A percentile compares a stretch with the other conserved stretches of the same genome.
Evolutionary conservation across 2,113 vertebrate genomes (phyloP).

Genomic region (Xiphophorus hellerii): DNA sequence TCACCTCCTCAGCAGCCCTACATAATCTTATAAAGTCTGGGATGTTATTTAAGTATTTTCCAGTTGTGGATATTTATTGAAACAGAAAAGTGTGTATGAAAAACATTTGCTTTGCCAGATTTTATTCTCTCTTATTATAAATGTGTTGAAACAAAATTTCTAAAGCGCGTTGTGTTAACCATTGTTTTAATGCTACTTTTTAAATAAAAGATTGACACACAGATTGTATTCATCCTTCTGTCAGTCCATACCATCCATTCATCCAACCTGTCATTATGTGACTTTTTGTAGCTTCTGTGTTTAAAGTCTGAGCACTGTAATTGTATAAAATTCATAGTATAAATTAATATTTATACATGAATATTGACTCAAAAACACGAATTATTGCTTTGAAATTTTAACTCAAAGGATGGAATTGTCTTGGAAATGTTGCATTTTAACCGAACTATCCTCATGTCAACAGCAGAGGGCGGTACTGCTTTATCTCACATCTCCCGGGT

Average conservation of each 20-base stretch:
- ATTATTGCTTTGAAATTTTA: neutral
- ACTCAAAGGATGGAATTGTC: neutral
- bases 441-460: conserved; percentile 19
- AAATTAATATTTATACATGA: neutral
- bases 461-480: conserved; percentile 47
- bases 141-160: neutral
- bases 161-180: neutral
- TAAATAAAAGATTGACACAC: neutral
- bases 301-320: too few relatives aligned
- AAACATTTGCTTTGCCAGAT: neutral
- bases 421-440: neutral
- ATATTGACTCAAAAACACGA: neutral
- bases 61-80: neutral
- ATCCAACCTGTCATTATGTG: neutral
- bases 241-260: neutral
- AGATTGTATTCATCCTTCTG: neutral
- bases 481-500: neutral
- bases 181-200: neutral
- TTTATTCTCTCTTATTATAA: neutral
- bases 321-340: too few relatives aligned
- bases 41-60: too few relatives aligned
- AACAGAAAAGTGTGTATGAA: neutral
- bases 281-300: neutral
- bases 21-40: too few relatives aligned
- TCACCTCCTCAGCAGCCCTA: too few relatives aligned